Percentiles rank a stretch among this genome's conserved stretches.
phyloP scores from a whole-genome alignment of 37 sponge, comb jelly and placozoan species.

The Bolinopsis microptera region DNA sequence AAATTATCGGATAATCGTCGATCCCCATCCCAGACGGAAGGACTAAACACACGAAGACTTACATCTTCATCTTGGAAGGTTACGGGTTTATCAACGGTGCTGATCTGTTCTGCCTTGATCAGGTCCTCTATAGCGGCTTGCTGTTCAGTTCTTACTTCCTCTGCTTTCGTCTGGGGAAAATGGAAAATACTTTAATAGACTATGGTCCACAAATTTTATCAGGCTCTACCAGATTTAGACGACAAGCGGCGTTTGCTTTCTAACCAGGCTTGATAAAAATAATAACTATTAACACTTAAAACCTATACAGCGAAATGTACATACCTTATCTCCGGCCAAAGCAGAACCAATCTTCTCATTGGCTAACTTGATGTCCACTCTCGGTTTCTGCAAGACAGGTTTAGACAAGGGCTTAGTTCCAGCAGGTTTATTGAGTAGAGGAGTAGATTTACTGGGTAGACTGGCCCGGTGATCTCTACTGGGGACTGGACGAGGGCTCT shows the following conservation, averaged over 20 bases:
- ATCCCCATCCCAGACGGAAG: too few species aligned
- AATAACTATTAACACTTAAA: too few species aligned
- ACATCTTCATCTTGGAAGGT: background rate
- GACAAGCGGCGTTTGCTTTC: background rate
- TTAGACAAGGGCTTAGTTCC: background rate
- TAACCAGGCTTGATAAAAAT: too few species aligned
- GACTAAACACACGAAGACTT: too few species aligned
- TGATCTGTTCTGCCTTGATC: background rate
- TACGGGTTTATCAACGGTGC: background rate
- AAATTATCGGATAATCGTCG: too few species aligned
- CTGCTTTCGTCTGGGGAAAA: background rate
- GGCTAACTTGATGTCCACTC: constrained; percentile 52
- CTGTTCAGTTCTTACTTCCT: constrained; percentile 48
- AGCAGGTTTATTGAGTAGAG: background rate
- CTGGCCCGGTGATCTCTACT: background rate
- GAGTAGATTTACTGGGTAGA: too few species aligned
- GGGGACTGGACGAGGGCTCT: background rate
- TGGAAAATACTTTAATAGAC: background rate
- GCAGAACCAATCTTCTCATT: constrained; percentile 65
- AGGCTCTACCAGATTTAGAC: background rate
- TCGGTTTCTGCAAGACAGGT: constrained; percentile 17
- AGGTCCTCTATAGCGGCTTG: constrained; percentile 56
- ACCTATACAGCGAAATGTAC: too few species aligned
- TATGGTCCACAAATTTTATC: background rate
- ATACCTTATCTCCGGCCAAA: background rate